Evolutionary conservation across 2,113 vertebrate genomes (phyloP).

Genomic region (Eclectus roratus): DNA sequence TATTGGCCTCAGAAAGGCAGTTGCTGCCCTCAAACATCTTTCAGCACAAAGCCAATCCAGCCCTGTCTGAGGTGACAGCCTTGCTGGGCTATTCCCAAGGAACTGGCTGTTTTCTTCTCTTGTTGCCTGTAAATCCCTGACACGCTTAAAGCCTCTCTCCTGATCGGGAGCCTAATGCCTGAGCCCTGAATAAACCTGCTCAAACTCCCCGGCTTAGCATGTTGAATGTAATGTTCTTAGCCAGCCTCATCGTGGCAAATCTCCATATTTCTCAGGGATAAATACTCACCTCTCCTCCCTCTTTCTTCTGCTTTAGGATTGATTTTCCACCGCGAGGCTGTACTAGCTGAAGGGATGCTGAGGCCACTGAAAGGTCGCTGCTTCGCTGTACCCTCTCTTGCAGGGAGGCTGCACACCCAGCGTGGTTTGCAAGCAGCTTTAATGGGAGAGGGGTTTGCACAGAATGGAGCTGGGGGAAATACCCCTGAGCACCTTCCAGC

Average conservation of each 20-base stretch:
- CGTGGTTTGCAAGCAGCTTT: background rate
- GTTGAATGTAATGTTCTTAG: constrained; percentile 16
- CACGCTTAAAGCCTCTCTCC: background rate
- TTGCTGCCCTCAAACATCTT: background rate
- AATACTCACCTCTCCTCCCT: constrained; percentile 34
- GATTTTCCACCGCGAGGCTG: background rate
- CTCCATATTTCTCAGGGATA: constrained; percentile 31
- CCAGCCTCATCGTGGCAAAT: constrained; percentile 26
- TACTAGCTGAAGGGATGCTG: background rate
- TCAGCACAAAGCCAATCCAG: background rate
- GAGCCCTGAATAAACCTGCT: constrained; percentile 28
- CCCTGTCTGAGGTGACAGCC: background rate
- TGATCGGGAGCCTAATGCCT: constrained; percentile 8
- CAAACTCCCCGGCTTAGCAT: background rate
- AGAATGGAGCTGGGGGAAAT: background rate
- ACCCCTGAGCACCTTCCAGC: background rate
- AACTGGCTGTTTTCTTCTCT: background rate
- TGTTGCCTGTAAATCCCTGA: background rate
- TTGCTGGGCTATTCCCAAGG: background rate
- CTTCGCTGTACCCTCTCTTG: rapidly evolving
- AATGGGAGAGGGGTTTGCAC: background rate
- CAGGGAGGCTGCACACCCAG: rapidly evolving
- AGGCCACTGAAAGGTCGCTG: background rate
- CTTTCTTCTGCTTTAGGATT: background rate
- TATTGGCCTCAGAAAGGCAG: background rate